Evolutionary conservation across 2,888 invertebrate genomes (phyloP), one percentile per base, ranked within the genome.

Genomic region (Apamea anceps): DNA sequence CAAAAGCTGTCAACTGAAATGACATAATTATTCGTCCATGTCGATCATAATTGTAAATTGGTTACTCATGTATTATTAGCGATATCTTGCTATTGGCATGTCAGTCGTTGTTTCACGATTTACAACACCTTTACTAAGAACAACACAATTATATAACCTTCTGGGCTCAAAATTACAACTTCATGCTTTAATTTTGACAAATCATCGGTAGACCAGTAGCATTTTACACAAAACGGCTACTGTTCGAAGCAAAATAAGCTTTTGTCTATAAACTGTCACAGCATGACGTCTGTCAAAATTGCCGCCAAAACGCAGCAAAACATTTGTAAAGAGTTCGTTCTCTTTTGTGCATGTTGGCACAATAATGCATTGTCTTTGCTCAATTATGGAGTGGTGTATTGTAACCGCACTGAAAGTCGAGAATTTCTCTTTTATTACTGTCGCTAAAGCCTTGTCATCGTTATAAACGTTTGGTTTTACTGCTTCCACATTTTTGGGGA

Each of bases 381-480:
- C 96, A 96, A 96, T 96, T 96, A 96, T 93, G 90, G 96, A 94
- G 93, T 95, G 94, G 91, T 88, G 88, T 90, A 92, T 94, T 95
- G 94, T 95, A 93, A 93, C 93, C 92, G 90, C 91, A 89, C 87
- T 92, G 88, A 90, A 90, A 90, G 89, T 89, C 75, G 82, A 82
- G 89, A 95, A 94, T 96, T 96, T 96, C 95, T 96, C 95, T 96
- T 95, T 95, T 94, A 94, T 93, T 87, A 85, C 90, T 79, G 77
- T 83, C 80, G 21, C 80, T 80, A 72, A 79, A 80, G 77, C 67
- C 70, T 80, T 88, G 84, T 87, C 85, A 87, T 87, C 75, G 87
- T 80, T 87, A 88, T 90, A 89, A 89, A 88, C 85, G 80, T 91
- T 93, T 82, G 91, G 92, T 92, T 95, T 95, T 96, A 95, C 93